phyloP scores from a whole-genome alignment of 2,888 invertebrate genomes.

The Aleiodes leptofemur region DNA sequence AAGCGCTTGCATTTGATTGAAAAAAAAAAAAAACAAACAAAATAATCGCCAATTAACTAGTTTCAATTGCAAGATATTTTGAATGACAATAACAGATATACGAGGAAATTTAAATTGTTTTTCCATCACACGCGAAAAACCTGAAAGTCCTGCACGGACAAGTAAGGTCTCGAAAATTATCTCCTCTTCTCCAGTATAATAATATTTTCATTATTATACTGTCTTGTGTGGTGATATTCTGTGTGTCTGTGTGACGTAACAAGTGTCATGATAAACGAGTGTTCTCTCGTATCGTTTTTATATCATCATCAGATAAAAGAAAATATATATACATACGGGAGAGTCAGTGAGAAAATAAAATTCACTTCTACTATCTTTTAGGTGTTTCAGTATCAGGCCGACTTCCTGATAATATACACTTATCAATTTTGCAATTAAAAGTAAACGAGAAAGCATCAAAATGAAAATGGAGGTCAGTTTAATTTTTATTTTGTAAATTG shows the following conservation, averaged over 20 bases:
- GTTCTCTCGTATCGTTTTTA: constrained; percentile 39
- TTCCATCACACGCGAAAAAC: background rate
- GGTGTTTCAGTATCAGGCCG: constrained; percentile 52
- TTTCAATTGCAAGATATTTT: background rate
- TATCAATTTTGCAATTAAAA: constrained; percentile 45
- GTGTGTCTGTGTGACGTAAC: constrained; percentile 39
- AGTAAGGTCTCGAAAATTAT: background rate
- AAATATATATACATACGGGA: background rate
- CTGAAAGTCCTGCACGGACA: too few relatives aligned
- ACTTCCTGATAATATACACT: constrained; percentile 54
- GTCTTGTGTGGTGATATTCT: constrained; percentile 10
- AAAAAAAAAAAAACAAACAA: background rate
- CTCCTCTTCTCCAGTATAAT: too few relatives aligned
- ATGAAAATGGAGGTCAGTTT: constrained; percentile 68
- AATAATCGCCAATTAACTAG: background rate
- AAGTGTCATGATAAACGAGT: constrained; percentile 44
- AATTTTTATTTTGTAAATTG: constrained; percentile 19
- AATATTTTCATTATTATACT: too few relatives aligned
- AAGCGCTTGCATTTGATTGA: background rate
- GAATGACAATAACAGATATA: too few relatives aligned
- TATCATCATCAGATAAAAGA: constrained; percentile 59
- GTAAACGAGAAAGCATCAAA: constrained; percentile 59
- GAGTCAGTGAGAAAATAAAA: constrained; percentile 20
- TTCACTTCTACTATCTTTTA: constrained; percentile 47
- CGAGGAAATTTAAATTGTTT: too few relatives aligned